phyloP scores from a whole-genome alignment of 2,888 invertebrate species.

The Tridacna crocea region DNA sequence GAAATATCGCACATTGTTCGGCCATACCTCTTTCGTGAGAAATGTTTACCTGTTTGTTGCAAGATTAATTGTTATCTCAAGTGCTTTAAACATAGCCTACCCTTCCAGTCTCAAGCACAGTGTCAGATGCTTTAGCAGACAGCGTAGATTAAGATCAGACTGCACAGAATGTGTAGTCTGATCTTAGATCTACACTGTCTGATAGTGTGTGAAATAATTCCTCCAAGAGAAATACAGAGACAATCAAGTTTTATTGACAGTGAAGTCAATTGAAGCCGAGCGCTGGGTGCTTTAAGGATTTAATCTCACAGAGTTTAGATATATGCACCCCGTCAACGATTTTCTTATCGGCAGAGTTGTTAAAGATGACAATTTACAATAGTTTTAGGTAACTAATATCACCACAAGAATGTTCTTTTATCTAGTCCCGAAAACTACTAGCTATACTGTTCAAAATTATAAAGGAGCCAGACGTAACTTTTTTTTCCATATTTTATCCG shows the following conservation, averaged over 20 bases:
- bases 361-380: conserved; percentile 25
- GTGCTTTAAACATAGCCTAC: conserved; percentile 9
- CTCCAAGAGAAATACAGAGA: too few relatives aligned
- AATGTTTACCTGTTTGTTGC: conserved; percentile 6
- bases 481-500: too few relatives aligned
- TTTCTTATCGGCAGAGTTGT: conserved; percentile 17
- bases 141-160: too few relatives aligned
- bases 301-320: not conserved
- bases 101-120: not conserved
- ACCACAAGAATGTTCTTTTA: conserved; percentile 23
- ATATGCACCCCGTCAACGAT: conserved; percentile 1
- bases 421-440: conserved; percentile 2
- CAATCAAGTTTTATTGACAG: too few relatives aligned
- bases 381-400: conserved; percentile 11
- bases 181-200: too few relatives aligned
- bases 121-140: too few relatives aligned
- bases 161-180: too few relatives aligned
- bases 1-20: too few relatives aligned
- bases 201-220: too few relatives aligned
- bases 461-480: not conserved
- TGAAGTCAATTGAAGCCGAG: too few relatives aligned
- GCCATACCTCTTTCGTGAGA: not conserved
- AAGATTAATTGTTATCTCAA: conserved; percentile 17
- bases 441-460: conserved; percentile 10
- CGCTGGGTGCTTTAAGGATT: too few relatives aligned